Evolutionary conservation across 1,140 invertebrate genomes (phyloP), one percentile per base, ranked within the genome.

Genomic region (Limonius californicus): DNA sequence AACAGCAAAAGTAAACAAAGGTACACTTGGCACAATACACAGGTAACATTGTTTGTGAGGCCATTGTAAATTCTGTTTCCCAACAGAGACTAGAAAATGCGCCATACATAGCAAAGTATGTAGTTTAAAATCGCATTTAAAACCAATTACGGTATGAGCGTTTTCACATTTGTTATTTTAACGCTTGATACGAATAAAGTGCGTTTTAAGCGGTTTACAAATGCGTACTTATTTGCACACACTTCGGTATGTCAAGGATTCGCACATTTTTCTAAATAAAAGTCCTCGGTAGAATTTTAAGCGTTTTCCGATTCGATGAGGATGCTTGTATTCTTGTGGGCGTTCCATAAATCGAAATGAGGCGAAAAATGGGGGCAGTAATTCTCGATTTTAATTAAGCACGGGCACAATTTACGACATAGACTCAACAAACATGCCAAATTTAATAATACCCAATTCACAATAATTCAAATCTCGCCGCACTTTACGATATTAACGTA

Each of bases 401-500:
- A 39, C 11, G 3, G 2, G 8, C 9, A 18, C 4, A 53, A 53
- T 53, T 53, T 53, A 15, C 14, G n/a, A 47, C 43, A 6, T 47
- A 15, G 18, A 47, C 43, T 4, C 18, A 47, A 47, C 43, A 47
- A 6, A 47, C 43, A 47, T 47, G n/a, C 43, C 43, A 47, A 47
- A n/a, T n/a, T n/a, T n/a, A n/a, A n/a, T n/a, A n/a, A n/a, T n/a
- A n/a, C n/a, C n/a, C n/a, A n/a, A n/a, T 15, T 47, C 14, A 12
- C n/a, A 39, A 39, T 39, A 39, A 39, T 39, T 39, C 35, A 39
- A 39, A 39, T 39, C 8, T 39, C 20, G n/a, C n/a, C n/a, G n/a
- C n/a, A 14, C 3, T 57, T 39, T 39, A 39, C 30, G 56, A 32
- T 42, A 57, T 57, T 42, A 57, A 39, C 16, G 3, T 57, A 57